These are phyloP conservation scores for Lepidurus couesii DNA, from an alignment of 1,140 invertebrate genomes.

Conservation along the genomic window DNA sequence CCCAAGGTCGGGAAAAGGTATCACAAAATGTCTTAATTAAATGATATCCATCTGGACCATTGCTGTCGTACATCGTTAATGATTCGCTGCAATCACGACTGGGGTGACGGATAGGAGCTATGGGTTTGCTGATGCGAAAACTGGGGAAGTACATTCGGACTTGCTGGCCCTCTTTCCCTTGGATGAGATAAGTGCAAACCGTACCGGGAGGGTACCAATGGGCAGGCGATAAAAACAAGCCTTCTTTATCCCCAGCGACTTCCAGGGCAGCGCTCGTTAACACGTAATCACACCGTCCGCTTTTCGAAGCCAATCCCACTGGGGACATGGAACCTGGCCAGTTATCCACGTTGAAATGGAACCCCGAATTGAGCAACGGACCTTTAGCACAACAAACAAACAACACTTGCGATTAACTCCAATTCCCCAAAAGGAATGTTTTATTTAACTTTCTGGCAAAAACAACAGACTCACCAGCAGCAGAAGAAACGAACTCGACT, in stretches of 20 bases:
- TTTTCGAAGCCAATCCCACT: slow-evolving; percentile 27
- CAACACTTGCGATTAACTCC: background rate
- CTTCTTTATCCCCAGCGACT: slow-evolving; percentile 64
- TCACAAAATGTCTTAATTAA: slow-evolving; percentile 90
- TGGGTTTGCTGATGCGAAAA: slow-evolving; percentile 80
- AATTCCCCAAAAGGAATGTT: background rate
- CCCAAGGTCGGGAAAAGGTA: slow-evolving; percentile 82
- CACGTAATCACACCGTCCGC: slow-evolving; percentile 32
- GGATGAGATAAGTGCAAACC: slow-evolving; percentile 80
- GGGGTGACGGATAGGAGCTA: slow-evolving; percentile 57
- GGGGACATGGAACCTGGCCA: slow-evolving; percentile 73
- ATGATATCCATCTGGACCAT: slow-evolving; percentile 73
- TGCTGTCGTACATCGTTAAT: slow-evolving; percentile 75
- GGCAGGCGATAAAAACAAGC: slow-evolving; percentile 73
- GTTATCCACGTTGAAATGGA: slow-evolving; percentile 87
- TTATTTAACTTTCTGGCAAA: background rate
- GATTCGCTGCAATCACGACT: slow-evolving; percentile 83
- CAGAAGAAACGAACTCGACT: slow-evolving; percentile 84
- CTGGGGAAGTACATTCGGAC: slow-evolving; percentile 81
- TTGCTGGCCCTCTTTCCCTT: slow-evolving; percentile 73
- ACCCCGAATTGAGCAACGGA: slow-evolving; percentile 80
- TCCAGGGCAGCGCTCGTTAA: slow-evolving; percentile 71
- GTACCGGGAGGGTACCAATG: slow-evolving; percentile 90
- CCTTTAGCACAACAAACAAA: slow-evolving; percentile 45
- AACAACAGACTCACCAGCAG: slow-evolving; percentile 51